phyloP scores from a whole-genome alignment of 2,888 invertebrate genomes.

The Unio pictorum region DNA sequence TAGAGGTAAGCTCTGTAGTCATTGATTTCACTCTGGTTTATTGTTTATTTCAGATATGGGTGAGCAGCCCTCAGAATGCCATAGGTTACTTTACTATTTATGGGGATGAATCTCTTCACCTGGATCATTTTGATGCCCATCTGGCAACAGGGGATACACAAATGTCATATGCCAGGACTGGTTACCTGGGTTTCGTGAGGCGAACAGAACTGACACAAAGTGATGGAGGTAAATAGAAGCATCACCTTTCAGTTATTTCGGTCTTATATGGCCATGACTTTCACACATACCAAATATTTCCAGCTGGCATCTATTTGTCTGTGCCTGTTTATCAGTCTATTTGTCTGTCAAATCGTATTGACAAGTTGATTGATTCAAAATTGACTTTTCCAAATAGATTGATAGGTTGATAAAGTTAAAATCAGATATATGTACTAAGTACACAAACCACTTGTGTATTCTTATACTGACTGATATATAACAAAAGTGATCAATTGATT shows the following conservation, averaged over 20 bases:
- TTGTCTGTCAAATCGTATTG: no score
- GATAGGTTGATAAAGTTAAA: no score
- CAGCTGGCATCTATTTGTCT: neutral
- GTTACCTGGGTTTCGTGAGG: conserved; percentile 95
- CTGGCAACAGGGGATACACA: conserved; percentile 93
- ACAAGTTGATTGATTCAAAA: no score
- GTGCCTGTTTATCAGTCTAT: no score
- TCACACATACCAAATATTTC: neutral
- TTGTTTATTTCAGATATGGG: conserved; percentile 64
- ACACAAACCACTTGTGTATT: no score
- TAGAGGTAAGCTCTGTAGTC: no score
- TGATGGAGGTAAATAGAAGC: conserved; percentile 76
- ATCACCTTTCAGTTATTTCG: neutral
- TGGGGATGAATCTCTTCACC: conserved; percentile 80
- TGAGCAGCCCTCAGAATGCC: conserved; percentile 88
- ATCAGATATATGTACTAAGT: no score
- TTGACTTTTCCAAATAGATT: no score
- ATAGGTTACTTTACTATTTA: conserved; percentile 98
- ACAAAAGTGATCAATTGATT: no score
- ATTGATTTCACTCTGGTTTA: neutral
- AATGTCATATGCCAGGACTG: conserved; percentile 89
- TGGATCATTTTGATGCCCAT: conserved; percentile 95
- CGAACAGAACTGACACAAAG: conserved; percentile 91
- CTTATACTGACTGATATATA: no score
- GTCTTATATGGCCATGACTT: neutral